These are phyloP conservation scores for Hassar affinis DNA, from an alignment of 2,113 vertebrate genomes.

Conservation along the genomic window DNA sequence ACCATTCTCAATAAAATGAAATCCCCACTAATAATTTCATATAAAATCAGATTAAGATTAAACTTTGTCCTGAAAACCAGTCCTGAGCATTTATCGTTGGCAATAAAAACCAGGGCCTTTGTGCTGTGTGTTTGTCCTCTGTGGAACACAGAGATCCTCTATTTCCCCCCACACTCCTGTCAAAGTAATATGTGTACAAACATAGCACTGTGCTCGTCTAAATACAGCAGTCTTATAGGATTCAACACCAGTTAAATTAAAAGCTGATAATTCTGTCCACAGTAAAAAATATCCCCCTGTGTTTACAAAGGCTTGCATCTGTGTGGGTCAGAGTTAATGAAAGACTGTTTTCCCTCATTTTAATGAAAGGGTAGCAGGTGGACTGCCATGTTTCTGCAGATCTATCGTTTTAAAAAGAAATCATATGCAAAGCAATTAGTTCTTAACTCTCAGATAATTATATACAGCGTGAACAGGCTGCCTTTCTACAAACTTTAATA, in stretches of 20 bases:
- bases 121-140: neutral
- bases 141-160: slow-evolving; percentile 3
- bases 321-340: slow-evolving; percentile 44
- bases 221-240: slow-evolving; percentile 16
- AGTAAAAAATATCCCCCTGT: slow-evolving; percentile 32
- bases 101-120: slow-evolving; percentile 2
- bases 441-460: slow-evolving; percentile 36
- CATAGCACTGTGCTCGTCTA: slow-evolving; percentile 10
- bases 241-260: slow-evolving; percentile 25
- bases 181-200: slow-evolving; percentile 31
- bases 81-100: neutral
- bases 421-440: slow-evolving; percentile 44
- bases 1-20: neutral
- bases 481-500: slow-evolving; percentile 2
- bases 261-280: slow-evolving; percentile 33
- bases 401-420: slow-evolving; percentile 36
- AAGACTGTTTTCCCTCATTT: slow-evolving; percentile 44
- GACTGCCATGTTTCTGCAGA: slow-evolving; percentile 4
- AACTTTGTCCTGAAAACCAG: neutral
- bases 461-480: slow-evolving; percentile 1
- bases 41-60: neutral
- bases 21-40: neutral
- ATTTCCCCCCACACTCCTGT: neutral
- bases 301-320: slow-evolving; percentile 28
- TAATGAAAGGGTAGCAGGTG: slow-evolving; percentile 33